Conservation (phyloP, 53 echinoderm and acorn worm genomes). For the Holothuria scabra region DNA sequence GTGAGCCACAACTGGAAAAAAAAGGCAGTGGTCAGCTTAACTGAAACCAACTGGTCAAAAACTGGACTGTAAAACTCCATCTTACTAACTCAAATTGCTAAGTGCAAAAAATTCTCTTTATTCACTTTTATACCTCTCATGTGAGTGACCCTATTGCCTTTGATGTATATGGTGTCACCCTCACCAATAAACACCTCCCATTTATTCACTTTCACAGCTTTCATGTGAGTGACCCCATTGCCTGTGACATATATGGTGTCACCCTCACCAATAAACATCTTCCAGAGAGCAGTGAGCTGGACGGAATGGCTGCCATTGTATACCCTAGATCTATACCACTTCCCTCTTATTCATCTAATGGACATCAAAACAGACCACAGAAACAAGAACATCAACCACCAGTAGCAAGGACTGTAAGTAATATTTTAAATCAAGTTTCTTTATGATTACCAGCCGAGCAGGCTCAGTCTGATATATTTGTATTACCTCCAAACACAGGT, state of each 20-base stretch:
- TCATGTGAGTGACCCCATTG: conserved; percentile 86
- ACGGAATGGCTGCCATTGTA: conserved; percentile 17
- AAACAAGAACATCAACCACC: background rate
- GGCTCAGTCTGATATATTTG: too few species aligned
- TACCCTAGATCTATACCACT: background rate
- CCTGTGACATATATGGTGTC: conserved; percentile 63
- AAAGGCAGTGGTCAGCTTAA: too few species aligned
- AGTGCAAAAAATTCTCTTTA: too few species aligned
- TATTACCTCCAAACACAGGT: too few species aligned
- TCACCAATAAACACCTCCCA: conserved; percentile 77
- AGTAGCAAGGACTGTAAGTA: conserved; percentile 17
- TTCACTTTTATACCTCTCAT: conserved; percentile 55
- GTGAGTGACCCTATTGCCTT: conserved; percentile 86
- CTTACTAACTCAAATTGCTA: too few species aligned
- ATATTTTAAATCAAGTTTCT: background rate
- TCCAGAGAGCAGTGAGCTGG: conserved; percentile 50
- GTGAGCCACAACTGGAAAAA: too few species aligned
- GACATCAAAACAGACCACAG: too few species aligned
- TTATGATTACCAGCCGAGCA: too few species aligned
- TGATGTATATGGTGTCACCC: conserved; percentile 65
- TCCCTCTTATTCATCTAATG: background rate
- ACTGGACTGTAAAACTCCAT: too few species aligned
- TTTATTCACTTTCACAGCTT: conserved; percentile 53
- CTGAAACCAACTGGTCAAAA: too few species aligned
- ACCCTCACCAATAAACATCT: conserved; percentile 73